Evolutionary conservation across 1,140 invertebrate genomes (phyloP).

Genomic region (Brachionus sp.): DNA sequence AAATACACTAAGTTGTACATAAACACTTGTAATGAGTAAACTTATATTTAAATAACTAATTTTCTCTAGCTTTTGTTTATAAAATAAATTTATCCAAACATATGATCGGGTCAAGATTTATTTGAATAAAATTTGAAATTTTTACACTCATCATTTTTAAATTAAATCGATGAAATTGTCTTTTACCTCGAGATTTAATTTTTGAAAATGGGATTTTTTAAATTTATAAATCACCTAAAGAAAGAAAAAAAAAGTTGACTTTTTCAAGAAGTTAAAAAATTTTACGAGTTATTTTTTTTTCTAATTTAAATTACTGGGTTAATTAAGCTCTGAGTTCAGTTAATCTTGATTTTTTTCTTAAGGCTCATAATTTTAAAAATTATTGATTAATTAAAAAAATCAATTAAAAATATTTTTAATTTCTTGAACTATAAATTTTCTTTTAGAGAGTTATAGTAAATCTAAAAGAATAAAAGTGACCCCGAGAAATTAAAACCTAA

Average conservation of each 20-base stretch:
- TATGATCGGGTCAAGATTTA: background rate
- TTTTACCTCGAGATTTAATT: background rate
- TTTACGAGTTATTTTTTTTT: background rate
- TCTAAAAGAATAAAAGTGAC: background rate
- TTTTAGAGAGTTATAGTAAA: background rate
- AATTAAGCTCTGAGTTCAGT: constrained; percentile 2
- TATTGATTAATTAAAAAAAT: constrained; percentile 15
- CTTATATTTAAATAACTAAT: background rate
- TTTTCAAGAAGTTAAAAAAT: background rate
- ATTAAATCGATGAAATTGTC: background rate
- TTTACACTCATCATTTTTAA: background rate
- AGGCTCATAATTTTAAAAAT: background rate
- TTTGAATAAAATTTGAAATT: background rate
- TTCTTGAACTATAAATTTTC: constrained; percentile 10
- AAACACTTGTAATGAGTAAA: background rate
- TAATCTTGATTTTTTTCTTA: background rate
- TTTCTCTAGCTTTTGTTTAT: background rate
- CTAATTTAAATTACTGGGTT: background rate
- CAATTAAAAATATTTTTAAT: background rate
- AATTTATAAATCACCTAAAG: background rate
- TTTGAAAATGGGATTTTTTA: background rate
- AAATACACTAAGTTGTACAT: background rate
- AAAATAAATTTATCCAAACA: background rate
- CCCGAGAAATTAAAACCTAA: background rate
- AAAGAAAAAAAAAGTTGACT: background rate